Base-by-base conservation (phyloP, 2,113 vertebrate species). In the Amblyopsis rosae region DNA sequence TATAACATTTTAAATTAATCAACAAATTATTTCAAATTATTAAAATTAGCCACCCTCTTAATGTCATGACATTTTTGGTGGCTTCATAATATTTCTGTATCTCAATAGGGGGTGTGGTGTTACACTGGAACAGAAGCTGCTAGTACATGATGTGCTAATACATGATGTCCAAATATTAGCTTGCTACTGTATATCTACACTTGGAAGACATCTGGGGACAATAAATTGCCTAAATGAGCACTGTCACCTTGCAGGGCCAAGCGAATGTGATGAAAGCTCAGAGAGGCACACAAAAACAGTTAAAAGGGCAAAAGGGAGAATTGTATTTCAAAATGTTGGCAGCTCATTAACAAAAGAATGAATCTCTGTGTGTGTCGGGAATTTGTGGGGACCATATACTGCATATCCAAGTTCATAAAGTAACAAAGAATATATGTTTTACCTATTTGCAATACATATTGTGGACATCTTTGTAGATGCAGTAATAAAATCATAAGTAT, bases 111-210 rank as follows among this genome's bases (percentile, higher is more conserved):
- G n/a, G 15, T 8, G 54, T 55, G 35, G 8, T 55, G 13, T 3
- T 8, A 17, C 54, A 15, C 15, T 17, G 54, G 54, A 55, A 17
- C 54, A 17, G 19, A 47, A 70, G 49, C 56, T 69, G 15, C 63
- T 61, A 70, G n/a, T n/a, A n/a, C n/a, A n/a, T n/a, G n/a, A 73
- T 47, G 62, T 67, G 50, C 12, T 53, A 53, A 76, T 61, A 81
- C 81, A 80, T 63, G 75, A 82, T 53, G 19, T 73, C 63, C 13
- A 86, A 85, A 86, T 72, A 82, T 84, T 83, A 81, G 70, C 76
- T 64, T 69, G 33, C 63, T 74, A 76, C 19, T 19, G 19, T 19
- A 19, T 83, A 78, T 69, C 55, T 71, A 58, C 70, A 62, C 41
- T 51, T 35, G 66, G 57, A 74, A 74, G 26, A 66, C 74, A 72